A percentile compares a stretch with the other conserved stretches of the same genome.
These are phyloP conservation scores for Apodemus agrarius DNA, from an alignment of 2,797 vertebrate genomes.

Conservation along the genomic window DNA sequence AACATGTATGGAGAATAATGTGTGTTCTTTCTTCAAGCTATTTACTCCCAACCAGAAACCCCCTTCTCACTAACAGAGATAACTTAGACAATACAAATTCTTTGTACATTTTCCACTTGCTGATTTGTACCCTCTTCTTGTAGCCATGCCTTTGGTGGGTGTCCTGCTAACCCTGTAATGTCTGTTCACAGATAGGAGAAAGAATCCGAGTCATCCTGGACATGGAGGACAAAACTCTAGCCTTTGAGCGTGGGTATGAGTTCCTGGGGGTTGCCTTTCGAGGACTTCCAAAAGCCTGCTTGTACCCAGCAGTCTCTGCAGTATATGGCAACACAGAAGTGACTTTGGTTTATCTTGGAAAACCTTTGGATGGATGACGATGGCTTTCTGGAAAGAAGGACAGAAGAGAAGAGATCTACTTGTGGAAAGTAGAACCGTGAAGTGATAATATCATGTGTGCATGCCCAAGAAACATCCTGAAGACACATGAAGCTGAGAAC, in stretches of 20 bases:
- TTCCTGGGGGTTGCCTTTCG: slow-evolving; percentile 98
- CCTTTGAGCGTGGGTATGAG: slow-evolving; percentile 98
- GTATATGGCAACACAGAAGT: slow-evolving; percentile 99
- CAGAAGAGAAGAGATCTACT: slow-evolving; percentile 84
- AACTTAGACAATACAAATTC: slow-evolving; percentile 11
- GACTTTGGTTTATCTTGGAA: slow-evolving; percentile 99
- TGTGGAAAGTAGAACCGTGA: slow-evolving; percentile 84
- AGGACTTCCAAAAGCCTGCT: slow-evolving; percentile 96
- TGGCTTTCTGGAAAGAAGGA: slow-evolving; percentile 79
- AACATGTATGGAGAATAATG: slow-evolving; percentile 16
- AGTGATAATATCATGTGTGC: slow-evolving; percentile 80
- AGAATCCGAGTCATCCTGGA: slow-evolving; percentile 99
- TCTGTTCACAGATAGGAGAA: slow-evolving; percentile 96
- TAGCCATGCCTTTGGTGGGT: not conserved
- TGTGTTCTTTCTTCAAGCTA: slow-evolving; percentile 8
- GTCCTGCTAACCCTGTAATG: slow-evolving; percentile 56
- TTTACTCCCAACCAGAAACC: slow-evolving; percentile 20
- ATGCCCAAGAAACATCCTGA: slow-evolving; percentile 83
- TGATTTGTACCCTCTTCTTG: slow-evolving; percentile 43
- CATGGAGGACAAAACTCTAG: slow-evolving; percentile 99
- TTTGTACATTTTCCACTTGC: slow-evolving; percentile 54
- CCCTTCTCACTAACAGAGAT: slow-evolving; percentile 30
- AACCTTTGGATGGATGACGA: slow-evolving; percentile 96
- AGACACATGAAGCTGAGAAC: slow-evolving; percentile 72
- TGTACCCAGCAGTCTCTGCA: slow-evolving; percentile 98